Evolutionary conservation across 2,113 vertebrate species (phyloP), one percentile per base, ranked within the genome.

Genomic region (Thunnus thynnus): DNA sequence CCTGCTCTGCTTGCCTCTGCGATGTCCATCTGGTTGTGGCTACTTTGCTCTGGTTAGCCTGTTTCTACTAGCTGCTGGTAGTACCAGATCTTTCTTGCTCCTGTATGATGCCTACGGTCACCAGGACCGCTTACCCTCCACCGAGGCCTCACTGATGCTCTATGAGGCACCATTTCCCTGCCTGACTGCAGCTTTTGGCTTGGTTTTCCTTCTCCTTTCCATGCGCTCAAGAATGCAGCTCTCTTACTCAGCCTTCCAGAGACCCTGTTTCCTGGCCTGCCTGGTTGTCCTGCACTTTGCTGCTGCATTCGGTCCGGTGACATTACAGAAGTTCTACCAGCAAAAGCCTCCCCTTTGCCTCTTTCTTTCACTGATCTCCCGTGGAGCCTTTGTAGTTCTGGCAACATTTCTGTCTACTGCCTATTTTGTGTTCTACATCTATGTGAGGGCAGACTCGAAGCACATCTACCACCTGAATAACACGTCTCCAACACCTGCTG

Each of bases 91-190:
- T 12, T 95, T 96, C 80, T 95, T 95, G 0, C 94, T 97, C 36
- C 93, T 97, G 30, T 97, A 97, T 6, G 96, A 97, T 13, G 96
- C 96, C 30, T 96, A 96, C 0, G 96, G 96, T 76, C 96, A 96
- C 86, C 92, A 94, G 64, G 96, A 95, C 54, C 93, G 93, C 46
- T 72, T 97, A 55, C 86, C 94, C 0, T 92, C 92, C 13, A 70
- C 93, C 0, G 95, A 95, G 68, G 93, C 94, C 17, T 89, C 93
- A 2, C 87, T 96, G 55, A 91, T 97, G 79, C 94, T 97, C 44
- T 95, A 95, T 5, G 97, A 97, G 80, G 94, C 96, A 8, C 95
- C 96, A 0, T 96, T 96, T 68, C 97, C 97, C 11, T 97, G 97
- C 89, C 89, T 98, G 86, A 96, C 96, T 1, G 94, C 96, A 0